Evolutionary conservation across 1,140 invertebrate genomes (phyloP), one percentile per base, ranked within the genome.

Genomic region (Elymnias hypermnestra): DNA sequence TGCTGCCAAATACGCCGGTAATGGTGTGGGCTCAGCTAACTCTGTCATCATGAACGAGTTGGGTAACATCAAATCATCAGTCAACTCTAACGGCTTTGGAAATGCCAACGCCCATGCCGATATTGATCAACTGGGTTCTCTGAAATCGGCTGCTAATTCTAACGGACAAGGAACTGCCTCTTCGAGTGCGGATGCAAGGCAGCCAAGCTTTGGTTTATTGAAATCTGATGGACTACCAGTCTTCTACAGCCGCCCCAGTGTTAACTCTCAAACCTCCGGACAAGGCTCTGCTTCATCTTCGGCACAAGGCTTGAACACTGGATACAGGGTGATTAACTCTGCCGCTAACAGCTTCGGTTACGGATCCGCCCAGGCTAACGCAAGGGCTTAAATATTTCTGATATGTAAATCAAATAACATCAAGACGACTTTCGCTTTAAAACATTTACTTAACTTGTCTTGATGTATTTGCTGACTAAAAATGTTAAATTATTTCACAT

Each of bases 391-490:
- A n/a, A 64, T 21, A 28, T 25, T 33, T 12, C 3, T 7, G n/a
- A 25, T 4, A 13, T 7, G 5, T 13, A 7, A 41, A 3, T n/a
- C 73, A 74, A 44, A 76, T 45, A 51, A 79, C 61, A 70, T 60
- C 59, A 83, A 75, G 75, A 83, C 66, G 78, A 79, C 78, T 58
- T 53, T 40, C 19, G 25, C 12, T 29, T 37, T 49, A 5, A 8
- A 9, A 36, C 15, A 22, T n/a, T 7, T 29, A 14, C 6, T 17
- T 53, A 57, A 75, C 75, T 83, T 83, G 69, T 83, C 78, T 79
- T 79, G 63, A 52, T 75, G 72, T 76, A 60, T 63, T 81, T 81
- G 76, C 72, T 33, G 23, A 46, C 29, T 19, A 40, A 41, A 62
- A 48, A 21, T 21, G n/a, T n/a, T n/a, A n/a, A n/a, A n/a, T n/a